These are phyloP conservation scores for Drosophila kanapiae DNA, from an alignment of 1,140 invertebrate species.

Conservation along the genomic window DNA sequence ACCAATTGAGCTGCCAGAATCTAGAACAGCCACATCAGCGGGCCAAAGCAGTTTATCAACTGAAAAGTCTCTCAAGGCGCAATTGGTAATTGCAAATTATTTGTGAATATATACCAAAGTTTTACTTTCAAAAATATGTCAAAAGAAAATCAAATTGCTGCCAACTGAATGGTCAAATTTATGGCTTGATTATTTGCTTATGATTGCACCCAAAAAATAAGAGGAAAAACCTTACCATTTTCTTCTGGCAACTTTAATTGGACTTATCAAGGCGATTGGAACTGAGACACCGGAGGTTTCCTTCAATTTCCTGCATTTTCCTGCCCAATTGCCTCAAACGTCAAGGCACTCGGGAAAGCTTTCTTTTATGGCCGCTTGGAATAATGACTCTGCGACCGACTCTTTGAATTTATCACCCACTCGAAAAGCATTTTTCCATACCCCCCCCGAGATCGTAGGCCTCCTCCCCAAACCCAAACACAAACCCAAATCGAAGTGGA, in stretches of 20 bases:
- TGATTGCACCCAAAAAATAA: conserved; percentile 52
- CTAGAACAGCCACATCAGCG: conserved; percentile 18
- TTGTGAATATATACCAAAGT: conserved; percentile 59
- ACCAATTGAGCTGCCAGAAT: conserved; percentile 25
- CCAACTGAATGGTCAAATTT: conserved; percentile 69
- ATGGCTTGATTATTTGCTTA: conserved; percentile 82
- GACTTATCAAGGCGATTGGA: conserved; percentile 72
- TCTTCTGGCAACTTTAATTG: conserved; percentile 77
- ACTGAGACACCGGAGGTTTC: conserved; percentile 42
- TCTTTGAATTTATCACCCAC: conserved; percentile 83
- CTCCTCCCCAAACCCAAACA: not conserved
- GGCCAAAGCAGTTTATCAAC: conserved; percentile 69
- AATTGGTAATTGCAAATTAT: conserved; percentile 72
- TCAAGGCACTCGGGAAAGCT: conserved; percentile 65
- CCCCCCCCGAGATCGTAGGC: conserved; percentile 1
- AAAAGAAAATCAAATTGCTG: conserved; percentile 57
- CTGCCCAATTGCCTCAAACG: conserved; percentile 49
- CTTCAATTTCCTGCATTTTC: conserved; percentile 51
- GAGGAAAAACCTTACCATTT: conserved; percentile 45
- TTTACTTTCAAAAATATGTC: conserved; percentile 71
- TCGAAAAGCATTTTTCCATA: conserved; percentile 78
- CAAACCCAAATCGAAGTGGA: conserved; percentile 24
- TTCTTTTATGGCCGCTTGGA: conserved; percentile 76
- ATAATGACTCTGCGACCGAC: conserved; percentile 68
- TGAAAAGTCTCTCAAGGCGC: conserved; percentile 52